phyloP scores from a whole-genome alignment of 2,113 vertebrate species.

The Oryzias woworae region DNA sequence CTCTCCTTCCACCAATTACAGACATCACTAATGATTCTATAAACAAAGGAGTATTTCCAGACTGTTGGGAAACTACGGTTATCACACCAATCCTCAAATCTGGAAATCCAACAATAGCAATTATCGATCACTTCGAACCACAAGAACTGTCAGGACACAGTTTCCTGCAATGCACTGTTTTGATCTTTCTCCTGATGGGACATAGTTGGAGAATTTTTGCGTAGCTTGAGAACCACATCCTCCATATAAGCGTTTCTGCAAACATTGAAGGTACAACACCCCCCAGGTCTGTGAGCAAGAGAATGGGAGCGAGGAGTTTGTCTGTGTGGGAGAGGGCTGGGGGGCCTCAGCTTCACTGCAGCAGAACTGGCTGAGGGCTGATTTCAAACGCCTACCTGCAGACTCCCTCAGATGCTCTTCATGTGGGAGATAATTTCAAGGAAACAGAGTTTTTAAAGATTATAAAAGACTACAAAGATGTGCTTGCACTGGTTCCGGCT shows the following conservation, averaged over 20 bases:
- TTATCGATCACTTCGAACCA: no score
- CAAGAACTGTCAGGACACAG: no score
- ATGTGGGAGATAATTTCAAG: constrained; percentile 22
- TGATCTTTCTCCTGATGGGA: constrained; percentile 3
- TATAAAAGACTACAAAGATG: constrained; percentile 1
- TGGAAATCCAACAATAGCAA: no score
- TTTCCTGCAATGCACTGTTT: not conserved
- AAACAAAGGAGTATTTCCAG: no score
- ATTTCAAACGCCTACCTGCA: constrained; percentile 61
- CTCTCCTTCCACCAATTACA: no score
- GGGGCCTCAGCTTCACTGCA: constrained; percentile 38
- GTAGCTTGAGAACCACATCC: not conserved
- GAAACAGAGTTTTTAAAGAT: constrained; percentile 11
- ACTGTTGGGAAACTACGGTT: no score
- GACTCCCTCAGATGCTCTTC: constrained; percentile 49
- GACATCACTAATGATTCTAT: no score
- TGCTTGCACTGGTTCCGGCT: not conserved
- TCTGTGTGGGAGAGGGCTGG: constrained; percentile 55
- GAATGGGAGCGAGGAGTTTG: constrained; percentile 22
- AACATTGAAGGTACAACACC: no score
- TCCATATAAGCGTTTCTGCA: constrained; percentile 1
- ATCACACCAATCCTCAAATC: no score
- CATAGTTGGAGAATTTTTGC: not conserved
- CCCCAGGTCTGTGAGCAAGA: constrained; percentile 14
- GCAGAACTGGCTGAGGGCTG: constrained; percentile 53